These are phyloP conservation scores for Psophia crepitans DNA, from an alignment of 2,113 vertebrate genomes.

Conservation along the genomic window DNA sequence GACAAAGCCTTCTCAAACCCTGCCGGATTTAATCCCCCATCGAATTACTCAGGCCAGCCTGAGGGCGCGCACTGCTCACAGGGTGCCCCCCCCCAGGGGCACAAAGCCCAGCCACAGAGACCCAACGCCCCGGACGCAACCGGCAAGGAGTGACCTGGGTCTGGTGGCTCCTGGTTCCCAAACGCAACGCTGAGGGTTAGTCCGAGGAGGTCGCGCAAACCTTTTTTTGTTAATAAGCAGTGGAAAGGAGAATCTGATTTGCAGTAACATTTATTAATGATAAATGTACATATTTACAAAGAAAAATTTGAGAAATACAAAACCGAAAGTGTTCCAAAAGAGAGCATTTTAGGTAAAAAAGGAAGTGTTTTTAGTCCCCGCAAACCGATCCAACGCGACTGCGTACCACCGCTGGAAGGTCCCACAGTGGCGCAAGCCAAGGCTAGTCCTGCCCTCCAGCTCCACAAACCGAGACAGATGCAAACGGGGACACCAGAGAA, in stretches of 20 bases:
- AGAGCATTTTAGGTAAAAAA: conserved; percentile 53
- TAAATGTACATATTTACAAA: conserved; percentile 70
- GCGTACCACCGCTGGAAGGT: neutral
- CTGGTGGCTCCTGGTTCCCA: neutral
- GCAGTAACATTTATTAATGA: conserved; percentile 64
- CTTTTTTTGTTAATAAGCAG: conserved; percentile 51
- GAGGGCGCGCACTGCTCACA: neutral
- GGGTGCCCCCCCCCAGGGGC: neutral
- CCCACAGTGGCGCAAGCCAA: neutral
- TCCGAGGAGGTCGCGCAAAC: neutral
- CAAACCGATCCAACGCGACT: neutral
- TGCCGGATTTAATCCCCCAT: neutral
- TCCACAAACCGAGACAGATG: neutral
- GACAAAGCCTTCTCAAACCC: neutral
- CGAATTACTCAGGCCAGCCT: neutral
- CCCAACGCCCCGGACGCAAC: neutral
- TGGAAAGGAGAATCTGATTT: conserved; percentile 52
- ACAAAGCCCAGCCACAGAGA: neutral
- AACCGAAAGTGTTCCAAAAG: conserved; percentile 57
- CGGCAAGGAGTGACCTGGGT: rapidly evolving
- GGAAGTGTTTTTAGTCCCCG: conserved; percentile 30
- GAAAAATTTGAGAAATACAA: conserved; percentile 60
- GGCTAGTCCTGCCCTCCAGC: neutral
- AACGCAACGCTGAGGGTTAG: neutral
- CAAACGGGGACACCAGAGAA: neutral